Evolutionary conservation across 2,888 invertebrate genomes (phyloP), one percentile per base, ranked within the genome.

Genomic region (Zaprionus lineosus): DNA sequence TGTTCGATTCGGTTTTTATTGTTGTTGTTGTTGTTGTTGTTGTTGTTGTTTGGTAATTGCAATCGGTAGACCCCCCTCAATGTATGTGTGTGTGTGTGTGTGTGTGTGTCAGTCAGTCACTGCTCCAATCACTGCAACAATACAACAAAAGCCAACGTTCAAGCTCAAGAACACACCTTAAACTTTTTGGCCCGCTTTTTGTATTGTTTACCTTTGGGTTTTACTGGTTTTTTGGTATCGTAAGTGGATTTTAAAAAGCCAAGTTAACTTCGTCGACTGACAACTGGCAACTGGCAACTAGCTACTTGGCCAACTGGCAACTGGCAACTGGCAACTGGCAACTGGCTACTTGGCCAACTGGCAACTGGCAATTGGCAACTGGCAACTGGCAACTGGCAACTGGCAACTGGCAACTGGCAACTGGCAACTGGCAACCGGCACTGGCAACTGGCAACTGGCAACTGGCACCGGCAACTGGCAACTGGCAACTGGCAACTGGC

Each of bases 161-260:
- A 87, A 87, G 87, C 87, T 87, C 87, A 87, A 87, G 87, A 87
- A 87, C 87, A 87, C 87, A 87, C 87, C 87, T 87, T 87, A 87
- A 85, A 84, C 63, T 67, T 58, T 65, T 61, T 63, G 73, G 48
- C 37, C 41, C 47, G 67, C 41, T 69, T 71, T 52, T 68, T 53
- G 71, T 59, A 50, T 70, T 65, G 63, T 59, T 55, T 57, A 66
- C 43, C 60, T 73, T 52, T 33, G 44, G 41, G 57, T 43, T 59
- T 57, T 58, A 56, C 43, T 51, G 37, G 60, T 52, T 24, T 37
- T 51, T 48, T 60, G 55, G 44, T 43, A 51, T 66, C 55, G 43
- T 50, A 50, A 57, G 69, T 60, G 78, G 50, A 48, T 51, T 50
- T 52, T 26, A 48, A 46, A 51, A 44, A 53, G 46, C 52, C 52